Evolutionary conservation across 2,888 invertebrate genomes (phyloP), one percentile per base, ranked within the genome.

Genomic region (Drosophila diplacantha): DNA sequence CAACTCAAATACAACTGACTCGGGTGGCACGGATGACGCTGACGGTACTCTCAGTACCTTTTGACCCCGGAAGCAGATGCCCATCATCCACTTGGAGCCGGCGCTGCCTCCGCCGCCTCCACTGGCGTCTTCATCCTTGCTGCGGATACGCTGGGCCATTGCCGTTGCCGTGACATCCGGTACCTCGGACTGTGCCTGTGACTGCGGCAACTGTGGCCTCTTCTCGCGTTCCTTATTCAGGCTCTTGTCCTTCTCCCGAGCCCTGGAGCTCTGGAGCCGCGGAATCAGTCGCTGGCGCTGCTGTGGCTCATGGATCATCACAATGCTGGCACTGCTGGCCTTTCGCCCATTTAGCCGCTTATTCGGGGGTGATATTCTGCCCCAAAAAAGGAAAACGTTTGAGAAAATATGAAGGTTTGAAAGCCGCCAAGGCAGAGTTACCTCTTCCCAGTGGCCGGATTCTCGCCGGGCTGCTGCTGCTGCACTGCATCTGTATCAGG

Each of bases 1-100:
- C 85, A 88, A 87, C 85, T 88, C 88, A 87, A 88, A 88, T 85
- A 87, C 85, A 87, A 88, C 88, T 88, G 88, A 88, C 88, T 88
- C 88, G 75, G 87, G 87, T 83, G 87, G 87, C 81, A 85, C 85
- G 82, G 87, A 84, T 79, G 84, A 83, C 80, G 87, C 81, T 83
- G 87, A 83, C 81, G 87, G 87, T 83, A 86, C 86, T 80, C 86
- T 86, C 71, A 87, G 86, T 87, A 87, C 86, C 87, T 88, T 88
- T 85, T 87, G 87, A 82, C 86, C 85, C 75, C 87, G 85, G 71
- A 87, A 88, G 77, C 88, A 88, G 70, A 87, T 73, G 60, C 85
- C 72, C 79, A 85, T 83, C 85, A 85, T 83, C 87, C 87, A 87
- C 60, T 74, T 83, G 64, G 76, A 74, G 55, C 39, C 46, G n/a